Conservation (phyloP, 2,797 vertebrate genomes). For the Anguilla marmorata region DNA sequence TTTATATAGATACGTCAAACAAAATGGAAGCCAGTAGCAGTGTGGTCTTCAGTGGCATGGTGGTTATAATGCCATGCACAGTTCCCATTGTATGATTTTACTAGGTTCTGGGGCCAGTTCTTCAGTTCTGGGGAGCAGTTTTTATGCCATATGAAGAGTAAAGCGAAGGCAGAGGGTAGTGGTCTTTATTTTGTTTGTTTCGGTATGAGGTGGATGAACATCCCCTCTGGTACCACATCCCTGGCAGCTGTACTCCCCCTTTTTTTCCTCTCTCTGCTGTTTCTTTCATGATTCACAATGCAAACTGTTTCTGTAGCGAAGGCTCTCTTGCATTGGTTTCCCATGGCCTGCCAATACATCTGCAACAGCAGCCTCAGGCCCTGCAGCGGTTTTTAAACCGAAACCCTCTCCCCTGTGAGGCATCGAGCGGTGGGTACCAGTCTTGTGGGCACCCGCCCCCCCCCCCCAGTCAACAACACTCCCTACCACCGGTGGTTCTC, state of each 20-base stretch:
- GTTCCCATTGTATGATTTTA: neutral
- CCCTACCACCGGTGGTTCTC: slow-evolving; percentile 57
- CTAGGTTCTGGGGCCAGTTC: neutral
- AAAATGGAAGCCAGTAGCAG: neutral
- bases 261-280: neutral
- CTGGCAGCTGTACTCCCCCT: slow-evolving; percentile 23
- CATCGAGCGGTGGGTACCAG: neutral
- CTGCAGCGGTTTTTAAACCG: neutral
- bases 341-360: slow-evolving; percentile 41
- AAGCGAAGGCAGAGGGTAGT: neutral
- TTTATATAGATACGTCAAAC: neutral
- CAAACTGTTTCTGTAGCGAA: slow-evolving; percentile 29
- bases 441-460: neutral
- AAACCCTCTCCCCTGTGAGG: neutral
- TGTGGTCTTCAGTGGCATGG: neutral
- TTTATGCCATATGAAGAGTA: neutral
- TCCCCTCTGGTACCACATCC: slow-evolving; percentile 9
- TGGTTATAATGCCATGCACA: neutral
- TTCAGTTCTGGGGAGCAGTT: neutral
- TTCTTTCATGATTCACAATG: slow-evolving; percentile 22
- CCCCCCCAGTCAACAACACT: slow-evolving; percentile 32
- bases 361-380: slow-evolving; percentile 19
- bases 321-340: slow-evolving; percentile 29
- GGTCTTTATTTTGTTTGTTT: slow-evolving; percentile 3
- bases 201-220: neutral